Evolutionary conservation across 2,797 vertebrate genomes (phyloP).

Genomic region (Sebastes hopkinsi): DNA sequence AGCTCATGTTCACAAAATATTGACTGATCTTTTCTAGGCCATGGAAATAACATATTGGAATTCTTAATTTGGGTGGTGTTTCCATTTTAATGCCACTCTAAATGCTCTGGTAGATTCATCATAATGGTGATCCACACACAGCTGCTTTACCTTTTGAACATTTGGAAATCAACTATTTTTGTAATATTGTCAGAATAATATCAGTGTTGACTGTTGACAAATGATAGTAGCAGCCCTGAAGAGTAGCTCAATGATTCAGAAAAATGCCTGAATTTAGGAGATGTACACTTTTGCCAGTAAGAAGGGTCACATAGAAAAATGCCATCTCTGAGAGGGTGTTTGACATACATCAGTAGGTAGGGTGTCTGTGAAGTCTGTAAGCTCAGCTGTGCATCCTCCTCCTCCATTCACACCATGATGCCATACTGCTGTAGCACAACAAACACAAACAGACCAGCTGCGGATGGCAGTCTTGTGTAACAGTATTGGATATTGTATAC

Average conservation of each 20-base stretch:
- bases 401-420: slow-evolving; percentile 51
- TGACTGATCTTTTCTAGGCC: no score
- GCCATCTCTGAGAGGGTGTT: neutral
- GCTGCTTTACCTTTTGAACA: neutral
- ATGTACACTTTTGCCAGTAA: neutral
- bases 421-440: slow-evolving; percentile 24
- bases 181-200: neutral
- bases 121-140: neutral
- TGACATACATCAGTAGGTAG: neutral
- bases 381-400: slow-evolving; percentile 64
- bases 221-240: neutral
- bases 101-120: neutral
- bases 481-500: neutral
- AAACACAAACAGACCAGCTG: slow-evolving; percentile 51
- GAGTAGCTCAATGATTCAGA: neutral
- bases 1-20: no score
- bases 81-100: neutral
- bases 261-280: neutral
- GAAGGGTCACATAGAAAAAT: neutral
- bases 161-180: neutral
- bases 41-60: no score
- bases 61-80: no score
- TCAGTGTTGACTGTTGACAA: neutral
- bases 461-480: neutral
- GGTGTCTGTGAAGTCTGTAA: slow-evolving; percentile 46